Conservation (phyloP, 37 sponge, comb jelly and placozoan species). For the Tethya wilhelma region DNA sequence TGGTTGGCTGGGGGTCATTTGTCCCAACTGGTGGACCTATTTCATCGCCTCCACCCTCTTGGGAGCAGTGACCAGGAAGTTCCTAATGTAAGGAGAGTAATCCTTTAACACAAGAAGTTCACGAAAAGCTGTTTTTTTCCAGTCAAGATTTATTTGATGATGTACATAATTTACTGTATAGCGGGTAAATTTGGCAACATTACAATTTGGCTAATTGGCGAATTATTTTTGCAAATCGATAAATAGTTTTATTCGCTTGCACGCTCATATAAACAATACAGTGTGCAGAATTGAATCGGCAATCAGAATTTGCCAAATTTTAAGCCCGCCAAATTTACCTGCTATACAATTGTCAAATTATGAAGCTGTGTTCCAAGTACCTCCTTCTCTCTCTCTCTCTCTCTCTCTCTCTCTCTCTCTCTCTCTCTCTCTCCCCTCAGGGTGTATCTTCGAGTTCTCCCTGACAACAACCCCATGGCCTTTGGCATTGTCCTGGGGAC, state of each 20-base stretch:
- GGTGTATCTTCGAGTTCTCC: slow-evolving; percentile 53
- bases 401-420: slow-evolving; percentile 12
- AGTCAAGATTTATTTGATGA: too few species aligned
- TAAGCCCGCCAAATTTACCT: too few species aligned
- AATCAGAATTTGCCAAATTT: too few species aligned
- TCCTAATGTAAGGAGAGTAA: slow-evolving; percentile 30
- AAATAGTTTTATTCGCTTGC: too few species aligned
- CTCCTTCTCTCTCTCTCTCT: slow-evolving; percentile 2
- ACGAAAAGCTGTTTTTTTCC: too few species aligned
- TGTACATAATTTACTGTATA: too few species aligned
- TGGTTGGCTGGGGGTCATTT: slow-evolving; percentile 43
- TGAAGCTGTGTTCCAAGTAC: too few species aligned
- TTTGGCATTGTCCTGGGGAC: slow-evolving; percentile 80
- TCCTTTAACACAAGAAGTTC: background rate
- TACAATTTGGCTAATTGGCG: too few species aligned
- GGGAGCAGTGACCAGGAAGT: slow-evolving; percentile 8
- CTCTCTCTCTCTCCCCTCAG: slow-evolving; percentile 26
- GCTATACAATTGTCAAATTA: too few species aligned
- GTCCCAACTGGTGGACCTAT: slow-evolving; percentile 72
- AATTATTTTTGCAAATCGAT: too few species aligned
- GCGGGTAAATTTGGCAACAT: too few species aligned
- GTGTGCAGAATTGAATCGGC: too few species aligned
- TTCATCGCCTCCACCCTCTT: slow-evolving; percentile 17
- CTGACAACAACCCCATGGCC: slow-evolving; percentile 65
- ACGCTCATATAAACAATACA: background rate